These are phyloP conservation scores for Diceros bicornis DNA, from an alignment of 2,797 vertebrate species.

Conservation along the genomic window DNA sequence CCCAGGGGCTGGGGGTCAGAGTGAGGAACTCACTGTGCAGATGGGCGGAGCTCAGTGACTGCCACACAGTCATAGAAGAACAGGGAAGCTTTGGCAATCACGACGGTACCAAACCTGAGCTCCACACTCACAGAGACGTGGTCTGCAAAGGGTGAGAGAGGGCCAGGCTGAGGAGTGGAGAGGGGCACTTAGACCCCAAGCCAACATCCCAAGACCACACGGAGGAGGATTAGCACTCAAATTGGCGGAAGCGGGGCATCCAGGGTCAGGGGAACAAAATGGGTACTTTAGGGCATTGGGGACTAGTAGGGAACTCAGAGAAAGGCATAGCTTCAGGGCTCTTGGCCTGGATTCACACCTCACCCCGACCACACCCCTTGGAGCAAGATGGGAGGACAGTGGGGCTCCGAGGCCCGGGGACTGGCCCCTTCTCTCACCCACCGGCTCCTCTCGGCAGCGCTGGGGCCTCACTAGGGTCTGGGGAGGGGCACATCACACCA, in stretches of 20 bases:
- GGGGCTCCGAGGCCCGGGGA: background rate
- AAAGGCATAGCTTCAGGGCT: background rate
- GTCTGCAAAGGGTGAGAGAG: slow-evolving; percentile 89
- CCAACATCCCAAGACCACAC: background rate
- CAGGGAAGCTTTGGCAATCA: slow-evolving; percentile 92
- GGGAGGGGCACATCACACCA: slow-evolving; percentile 95
- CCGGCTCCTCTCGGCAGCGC: slow-evolving; percentile 92
- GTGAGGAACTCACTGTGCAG: slow-evolving; percentile 94
- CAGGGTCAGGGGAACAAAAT: background rate
- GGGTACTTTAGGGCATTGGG: background rate
- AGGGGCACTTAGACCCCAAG: background rate
- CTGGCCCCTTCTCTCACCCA: slow-evolving; percentile 87
- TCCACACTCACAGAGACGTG: slow-evolving; percentile 93
- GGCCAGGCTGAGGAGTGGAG: background rate
- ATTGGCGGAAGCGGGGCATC: background rate
- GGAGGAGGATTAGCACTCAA: background rate
- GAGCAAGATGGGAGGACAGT: background rate
- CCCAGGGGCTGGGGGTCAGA: background rate
- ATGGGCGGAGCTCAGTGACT: slow-evolving; percentile 94
- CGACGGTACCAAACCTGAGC: slow-evolving; percentile 93
- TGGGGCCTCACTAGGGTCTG: slow-evolving; percentile 91
- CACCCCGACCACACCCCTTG: background rate
- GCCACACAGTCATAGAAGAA: slow-evolving; percentile 96
- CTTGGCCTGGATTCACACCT: background rate
- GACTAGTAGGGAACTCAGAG: background rate